phyloP scores from a whole-genome alignment of 2,113 vertebrate species.

The Ciconia maguari region DNA sequence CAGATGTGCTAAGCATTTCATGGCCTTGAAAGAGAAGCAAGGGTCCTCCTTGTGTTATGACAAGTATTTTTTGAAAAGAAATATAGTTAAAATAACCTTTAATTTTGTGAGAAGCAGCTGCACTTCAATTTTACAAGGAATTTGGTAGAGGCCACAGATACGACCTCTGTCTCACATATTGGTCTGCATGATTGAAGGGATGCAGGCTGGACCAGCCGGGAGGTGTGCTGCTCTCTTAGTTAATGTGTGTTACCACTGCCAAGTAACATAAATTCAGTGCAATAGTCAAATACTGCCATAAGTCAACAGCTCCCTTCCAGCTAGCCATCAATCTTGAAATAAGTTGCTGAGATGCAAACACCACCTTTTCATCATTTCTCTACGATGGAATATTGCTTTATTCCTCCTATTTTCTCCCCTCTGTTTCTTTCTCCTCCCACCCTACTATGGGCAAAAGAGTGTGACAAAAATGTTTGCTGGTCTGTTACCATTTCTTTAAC shows the following conservation, averaged over 20 bases:
- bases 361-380: neutral
- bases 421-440: neutral
- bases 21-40: neutral
- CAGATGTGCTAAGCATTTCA: neutral
- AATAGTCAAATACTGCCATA: neutral
- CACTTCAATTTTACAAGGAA: neutral
- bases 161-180: neutral
- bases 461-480: neutral
- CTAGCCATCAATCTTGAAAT: conserved; percentile 24
- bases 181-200: neutral
- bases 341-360: neutral
- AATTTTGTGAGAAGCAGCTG: neutral
- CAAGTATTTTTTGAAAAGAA: neutral
- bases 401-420: neutral
- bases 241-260: neutral
- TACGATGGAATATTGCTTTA: neutral
- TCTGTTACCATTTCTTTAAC: neutral
- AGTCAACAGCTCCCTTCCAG: conserved; percentile 18
- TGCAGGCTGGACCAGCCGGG: neutral
- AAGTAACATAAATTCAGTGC: conserved; percentile 31
- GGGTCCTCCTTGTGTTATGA: neutral
- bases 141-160: neutral
- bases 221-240: neutral
- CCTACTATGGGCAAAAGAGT: neutral
- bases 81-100: neutral